These are phyloP conservation scores for Pluvianellus socialis DNA, from an alignment of 2,113 vertebrate genomes.

Conservation along the genomic window DNA sequence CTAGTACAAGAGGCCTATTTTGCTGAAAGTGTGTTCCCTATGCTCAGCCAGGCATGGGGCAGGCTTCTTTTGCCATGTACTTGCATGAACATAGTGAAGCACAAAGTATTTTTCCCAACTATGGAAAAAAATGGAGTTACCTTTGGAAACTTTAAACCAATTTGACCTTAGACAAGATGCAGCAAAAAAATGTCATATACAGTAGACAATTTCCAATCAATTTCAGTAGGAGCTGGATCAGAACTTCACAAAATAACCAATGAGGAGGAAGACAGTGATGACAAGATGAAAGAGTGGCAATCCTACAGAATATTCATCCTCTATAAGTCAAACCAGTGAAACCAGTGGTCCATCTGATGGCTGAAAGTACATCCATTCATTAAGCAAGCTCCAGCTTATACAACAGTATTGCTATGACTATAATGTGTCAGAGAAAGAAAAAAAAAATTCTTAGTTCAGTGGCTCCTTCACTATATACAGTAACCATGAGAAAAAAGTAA, in stretches of 20 bases:
- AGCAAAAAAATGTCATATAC: neutral
- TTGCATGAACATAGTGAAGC: neutral
- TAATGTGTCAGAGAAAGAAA: neutral
- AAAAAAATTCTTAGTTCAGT: neutral
- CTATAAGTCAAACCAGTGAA: neutral
- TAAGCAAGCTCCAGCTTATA: constrained; percentile 5
- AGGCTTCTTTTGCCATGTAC: neutral
- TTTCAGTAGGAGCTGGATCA: neutral
- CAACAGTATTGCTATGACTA: neutral
- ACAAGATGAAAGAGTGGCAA: neutral
- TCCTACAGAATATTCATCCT: neutral
- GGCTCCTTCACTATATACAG: neutral
- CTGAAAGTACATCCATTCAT: neutral
- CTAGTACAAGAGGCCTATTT: neutral
- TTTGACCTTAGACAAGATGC: neutral
- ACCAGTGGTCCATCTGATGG: neutral
- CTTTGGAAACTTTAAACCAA: neutral
- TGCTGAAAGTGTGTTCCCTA: neutral
- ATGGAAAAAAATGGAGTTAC: neutral
- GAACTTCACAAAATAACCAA: neutral
- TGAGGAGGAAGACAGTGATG: neutral
- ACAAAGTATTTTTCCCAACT: neutral
- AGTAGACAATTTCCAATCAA: neutral
- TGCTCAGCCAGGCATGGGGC: neutral
- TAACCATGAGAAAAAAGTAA: neutral